These are phyloP conservation scores for Cyanocitta stelleri DNA, from an alignment of 2,113 vertebrate species.

Conservation along the genomic window DNA sequence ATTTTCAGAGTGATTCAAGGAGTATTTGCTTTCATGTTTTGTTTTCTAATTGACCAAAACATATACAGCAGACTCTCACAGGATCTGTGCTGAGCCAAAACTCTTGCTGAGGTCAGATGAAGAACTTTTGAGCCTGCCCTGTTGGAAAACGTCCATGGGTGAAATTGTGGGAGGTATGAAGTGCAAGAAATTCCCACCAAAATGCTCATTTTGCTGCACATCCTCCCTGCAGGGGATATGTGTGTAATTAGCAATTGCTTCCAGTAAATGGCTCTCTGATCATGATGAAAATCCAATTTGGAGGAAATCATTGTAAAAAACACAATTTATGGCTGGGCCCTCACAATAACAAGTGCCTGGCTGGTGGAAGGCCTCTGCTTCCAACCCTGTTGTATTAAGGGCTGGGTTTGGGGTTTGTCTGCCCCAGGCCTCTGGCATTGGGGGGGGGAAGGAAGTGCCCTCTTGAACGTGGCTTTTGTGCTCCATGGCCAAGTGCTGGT, in stretches of 20 bases:
- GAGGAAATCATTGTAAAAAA: conserved; percentile 49
- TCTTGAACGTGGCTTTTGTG: not conserved
- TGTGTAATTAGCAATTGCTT: conserved; percentile 31
- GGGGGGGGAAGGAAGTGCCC: not conserved
- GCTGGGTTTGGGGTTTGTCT: not conserved
- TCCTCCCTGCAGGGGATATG: conserved; percentile 14
- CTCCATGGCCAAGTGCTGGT: not conserved
- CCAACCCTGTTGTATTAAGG: not conserved
- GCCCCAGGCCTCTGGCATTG: not conserved
- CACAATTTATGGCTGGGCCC: conserved; percentile 20
- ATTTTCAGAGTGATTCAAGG: not conserved
- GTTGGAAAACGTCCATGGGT: not conserved
- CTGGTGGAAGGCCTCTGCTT: not conserved
- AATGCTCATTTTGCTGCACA: not conserved
- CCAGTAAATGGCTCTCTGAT: conserved; percentile 38
- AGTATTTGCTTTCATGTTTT: conserved; percentile 30
- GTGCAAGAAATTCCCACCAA: not conserved
- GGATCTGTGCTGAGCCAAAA: not conserved
- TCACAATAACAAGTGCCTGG: conserved; percentile 1
- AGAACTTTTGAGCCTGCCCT: not conserved
- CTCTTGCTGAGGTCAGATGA: not conserved
- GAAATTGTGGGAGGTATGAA: not conserved
- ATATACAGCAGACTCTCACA: not conserved
- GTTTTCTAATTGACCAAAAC: conserved; percentile 51
- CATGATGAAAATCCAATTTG: conserved; percentile 23